Evolutionary conservation across 2,888 invertebrate species (phyloP).

Genomic region (Nasonovia ribisnigri): DNA sequence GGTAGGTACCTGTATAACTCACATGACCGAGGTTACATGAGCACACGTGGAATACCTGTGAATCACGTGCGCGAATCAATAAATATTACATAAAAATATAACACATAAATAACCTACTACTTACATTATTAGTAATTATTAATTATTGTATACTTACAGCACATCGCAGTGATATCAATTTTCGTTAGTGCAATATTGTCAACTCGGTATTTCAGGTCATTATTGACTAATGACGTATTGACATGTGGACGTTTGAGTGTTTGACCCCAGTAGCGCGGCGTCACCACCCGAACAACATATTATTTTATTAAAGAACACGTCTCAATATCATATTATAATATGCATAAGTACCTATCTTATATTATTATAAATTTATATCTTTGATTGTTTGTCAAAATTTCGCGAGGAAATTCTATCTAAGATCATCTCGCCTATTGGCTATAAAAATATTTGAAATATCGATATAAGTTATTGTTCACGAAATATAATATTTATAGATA

Average conservation of each 20-base stretch:
- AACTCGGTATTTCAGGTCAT: background rate
- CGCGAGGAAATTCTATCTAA: background rate
- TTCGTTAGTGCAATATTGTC: background rate
- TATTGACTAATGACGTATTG: background rate
- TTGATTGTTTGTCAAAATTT: background rate
- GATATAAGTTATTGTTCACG: background rate
- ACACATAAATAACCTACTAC: background rate
- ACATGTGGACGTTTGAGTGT: background rate
- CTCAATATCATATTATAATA: background rate
- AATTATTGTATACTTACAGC: background rate
- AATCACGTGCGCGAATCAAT: background rate
- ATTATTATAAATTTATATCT: background rate
- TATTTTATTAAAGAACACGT: background rate
- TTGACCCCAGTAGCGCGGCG: background rate
- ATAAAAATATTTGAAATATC: background rate
- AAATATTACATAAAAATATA: background rate
- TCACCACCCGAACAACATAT: background rate
- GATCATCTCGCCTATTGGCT: background rate
- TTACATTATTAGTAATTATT: background rate
- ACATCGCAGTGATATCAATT: background rate
- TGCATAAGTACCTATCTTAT: background rate
- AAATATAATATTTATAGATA: background rate
- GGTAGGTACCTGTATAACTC: background rate
- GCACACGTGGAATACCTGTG: background rate
- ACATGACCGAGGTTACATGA: background rate